These are phyloP conservation scores for Steatocranus sp. DNA, from an alignment of 2,797 vertebrate species.

Conservation along the genomic window DNA sequence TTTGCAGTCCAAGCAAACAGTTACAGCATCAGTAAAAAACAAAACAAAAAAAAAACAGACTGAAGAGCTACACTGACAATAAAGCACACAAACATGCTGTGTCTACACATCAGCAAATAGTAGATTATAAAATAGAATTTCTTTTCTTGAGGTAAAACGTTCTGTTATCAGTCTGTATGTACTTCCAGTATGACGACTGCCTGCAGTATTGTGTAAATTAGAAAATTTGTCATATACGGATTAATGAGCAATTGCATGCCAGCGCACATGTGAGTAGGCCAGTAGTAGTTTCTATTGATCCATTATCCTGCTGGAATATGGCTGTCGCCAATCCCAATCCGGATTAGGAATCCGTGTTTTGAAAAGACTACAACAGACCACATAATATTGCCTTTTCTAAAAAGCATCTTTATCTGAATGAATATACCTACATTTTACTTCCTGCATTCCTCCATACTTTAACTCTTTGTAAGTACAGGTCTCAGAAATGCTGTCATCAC, in stretches of 20 bases:
- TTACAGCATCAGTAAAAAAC: conserved; percentile 74
- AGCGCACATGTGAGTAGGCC: background rate
- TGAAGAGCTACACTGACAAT: conserved; percentile 36
- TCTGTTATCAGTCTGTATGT: background rate
- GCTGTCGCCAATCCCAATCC: background rate
- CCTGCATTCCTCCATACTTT: background rate
- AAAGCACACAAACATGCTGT: background rate
- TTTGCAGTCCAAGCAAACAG: conserved; percentile 65
- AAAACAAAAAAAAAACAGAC: conserved; percentile 72
- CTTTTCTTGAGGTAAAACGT: background rate
- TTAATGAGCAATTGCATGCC: background rate
- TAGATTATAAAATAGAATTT: background rate
- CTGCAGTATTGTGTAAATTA: background rate
- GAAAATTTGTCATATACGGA: background rate
- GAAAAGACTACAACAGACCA: background rate
- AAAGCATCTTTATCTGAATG: background rate
- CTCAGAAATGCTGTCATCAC: conserved; percentile 16
- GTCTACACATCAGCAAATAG: background rate
- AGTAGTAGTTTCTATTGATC: background rate
- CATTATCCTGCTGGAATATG: conserved; percentile 10
- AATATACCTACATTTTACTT: background rate
- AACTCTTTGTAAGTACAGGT: background rate
- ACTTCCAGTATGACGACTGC: background rate
- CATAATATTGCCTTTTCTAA: background rate
- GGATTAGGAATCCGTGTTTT: background rate